Evolutionary conservation across 92 coral and sea anemone species (phyloP).

Genomic region (Palythoa heliodiscus): DNA sequence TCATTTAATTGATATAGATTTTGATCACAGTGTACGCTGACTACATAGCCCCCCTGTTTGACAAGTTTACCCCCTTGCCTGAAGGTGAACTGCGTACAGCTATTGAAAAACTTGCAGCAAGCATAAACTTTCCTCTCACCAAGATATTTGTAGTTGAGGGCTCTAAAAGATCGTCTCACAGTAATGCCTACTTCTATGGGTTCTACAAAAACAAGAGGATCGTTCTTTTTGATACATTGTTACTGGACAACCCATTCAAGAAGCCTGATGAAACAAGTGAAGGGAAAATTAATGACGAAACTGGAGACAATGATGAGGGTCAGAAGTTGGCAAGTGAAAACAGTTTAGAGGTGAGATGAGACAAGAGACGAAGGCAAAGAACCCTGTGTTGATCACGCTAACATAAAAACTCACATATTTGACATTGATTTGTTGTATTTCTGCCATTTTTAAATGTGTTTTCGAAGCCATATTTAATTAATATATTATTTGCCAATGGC

Average conservation of each 20-base stretch:
- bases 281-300: conserved; percentile 32
- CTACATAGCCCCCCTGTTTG: conserved; percentile 95
- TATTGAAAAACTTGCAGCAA: conserved; percentile 84
- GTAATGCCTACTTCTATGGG: conserved; percentile 97
- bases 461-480: no score
- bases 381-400: not conserved
- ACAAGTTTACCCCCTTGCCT: conserved; percentile 95
- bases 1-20: conserved; percentile 49
- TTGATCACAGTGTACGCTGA: conserved; percentile 90
- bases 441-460: no score
- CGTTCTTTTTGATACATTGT: conserved; percentile 88
- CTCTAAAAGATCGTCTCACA: conserved; percentile 92
- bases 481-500: no score
- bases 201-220: conserved; percentile 98
- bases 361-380: not conserved
- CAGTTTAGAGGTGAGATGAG: conserved; percentile 32
- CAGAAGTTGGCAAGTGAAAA: conserved; percentile 13
- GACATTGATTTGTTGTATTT: no score
- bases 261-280: conserved; percentile 56
- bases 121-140: conserved; percentile 86
- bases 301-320: conserved; percentile 36
- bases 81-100: conserved; percentile 80
- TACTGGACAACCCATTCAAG: conserved; percentile 80
- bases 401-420: no score
- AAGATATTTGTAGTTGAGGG: conserved; percentile 94